Evolutionary conservation across 2,888 invertebrate species (phyloP), one percentile per base, ranked within the genome.

Genomic region (Pimpla rufipes): DNA sequence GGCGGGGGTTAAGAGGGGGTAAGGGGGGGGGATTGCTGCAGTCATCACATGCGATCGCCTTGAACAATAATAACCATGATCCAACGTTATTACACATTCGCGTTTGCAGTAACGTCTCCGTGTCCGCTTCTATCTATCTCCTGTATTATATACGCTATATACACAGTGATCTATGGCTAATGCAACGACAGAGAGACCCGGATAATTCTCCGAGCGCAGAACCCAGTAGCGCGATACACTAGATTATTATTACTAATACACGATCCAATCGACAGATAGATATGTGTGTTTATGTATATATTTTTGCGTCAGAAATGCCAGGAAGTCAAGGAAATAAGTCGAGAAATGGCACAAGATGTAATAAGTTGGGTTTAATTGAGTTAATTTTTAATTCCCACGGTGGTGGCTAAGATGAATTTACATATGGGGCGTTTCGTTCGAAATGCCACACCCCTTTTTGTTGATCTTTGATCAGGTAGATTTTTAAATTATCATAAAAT

Each of bases 21-120:
- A 6, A 18, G 35, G 37, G 21, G 16, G 57, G 7, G 21, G 6
- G 40, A 23, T 75, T 64, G 68, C 68, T 74, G 55, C 74, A 79
- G 78, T 81, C 81, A 84, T 85, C 80, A 79, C 79, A 77, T 76
- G 71, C 66, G 37, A 85, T 85, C 71, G 85, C 85, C 86, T 86
- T 86, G 85, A 85, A 86, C 85, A 85, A 86, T 85, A 83, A 86
- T 86, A 86, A 85, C 79, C 74, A 81, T 84, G 83, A 86, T 85
- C 73, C 83, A 81, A 86, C 83, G 64, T 86, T 85, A 79, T 79
- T 85, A 83, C 81, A 85, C 79, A 85, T 83, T 86, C 76, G 80
- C 79, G 52, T 76, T 71, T 81, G 76, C 66, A 74, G 66, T 77
- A 80, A 76, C 76, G 73, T 85, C 83, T 81, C 66, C 79, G 64